Base-by-base conservation (phyloP, 2,888 invertebrate species). In the Brenthis daphne region DNA sequence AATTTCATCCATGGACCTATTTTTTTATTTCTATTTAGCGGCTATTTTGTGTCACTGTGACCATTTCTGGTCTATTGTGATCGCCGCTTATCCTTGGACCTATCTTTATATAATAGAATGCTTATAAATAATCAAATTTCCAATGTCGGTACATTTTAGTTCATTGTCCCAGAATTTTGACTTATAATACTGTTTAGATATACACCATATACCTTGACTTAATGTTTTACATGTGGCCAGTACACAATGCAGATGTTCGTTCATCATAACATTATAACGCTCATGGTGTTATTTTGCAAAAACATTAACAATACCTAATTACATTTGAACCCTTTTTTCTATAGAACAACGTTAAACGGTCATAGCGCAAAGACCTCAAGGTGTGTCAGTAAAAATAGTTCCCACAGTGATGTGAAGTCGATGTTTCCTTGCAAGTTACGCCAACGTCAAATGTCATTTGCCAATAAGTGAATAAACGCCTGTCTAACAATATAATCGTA, bases 331-430 rank as follows among this genome's bases (percentile, higher is more conserved):
- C 4, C 33, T 6, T 48, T 16, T 56, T 61, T 67, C 50, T 48
- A 50, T 50, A n/a, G 48, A 11, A 47, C 24, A 66, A 50, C 16
- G 50, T 51, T 57, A 48, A 57, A 58, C 16, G 33, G 55, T 24
- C 61, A 55, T 67, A 63, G 55, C 55, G 61, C 67, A 67, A 67
- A 67, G 67, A 67, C 67, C 67, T 56, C 50, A 20, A 16, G 13
- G 4, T 43, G 43, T 64, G 55, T 60, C 56, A 67, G 67, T 50
- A 64, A 60, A 65, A 68, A 57, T 50, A 51, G 16, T 69, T 64
- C 69, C 65, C 69, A 60, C 60, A 64, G 24, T 68, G 53, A 68
- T 71, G 68, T 55, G 65, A 63, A 68, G 65, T 68, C 65, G 61
- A 50, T 65, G 61, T 57, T 71, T 71, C 65, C 65, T 70, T 57